Conservation (phyloP, 2,113 vertebrate species). For the Gallinago jamesoni region DNA sequence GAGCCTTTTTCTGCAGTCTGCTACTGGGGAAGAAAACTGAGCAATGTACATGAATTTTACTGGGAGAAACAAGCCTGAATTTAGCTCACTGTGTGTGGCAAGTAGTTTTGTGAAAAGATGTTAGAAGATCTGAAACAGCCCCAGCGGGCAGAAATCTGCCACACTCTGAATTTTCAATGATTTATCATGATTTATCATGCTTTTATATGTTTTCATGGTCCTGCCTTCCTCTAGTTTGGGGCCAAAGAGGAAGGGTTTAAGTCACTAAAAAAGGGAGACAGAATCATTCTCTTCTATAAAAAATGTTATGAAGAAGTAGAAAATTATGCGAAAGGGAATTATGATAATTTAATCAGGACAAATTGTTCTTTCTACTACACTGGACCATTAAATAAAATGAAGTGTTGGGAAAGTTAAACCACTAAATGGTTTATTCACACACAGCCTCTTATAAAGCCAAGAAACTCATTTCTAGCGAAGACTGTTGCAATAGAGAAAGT, state of each 20-base stretch:
- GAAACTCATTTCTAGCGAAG: not conserved
- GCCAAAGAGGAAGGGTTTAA: not conserved
- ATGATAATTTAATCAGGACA: not conserved
- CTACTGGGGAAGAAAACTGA: not conserved
- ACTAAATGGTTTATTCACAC: not conserved
- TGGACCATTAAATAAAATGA: not conserved
- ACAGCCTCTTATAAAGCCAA: not conserved
- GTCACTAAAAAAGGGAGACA: not conserved
- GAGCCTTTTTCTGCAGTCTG: not conserved
- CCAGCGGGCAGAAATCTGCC: not conserved
- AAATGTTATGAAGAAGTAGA: not conserved
- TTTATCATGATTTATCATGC: not conserved
- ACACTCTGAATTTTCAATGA: not conserved
- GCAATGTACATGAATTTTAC: not conserved
- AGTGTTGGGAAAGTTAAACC: not conserved
- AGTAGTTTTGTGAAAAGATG: not conserved
- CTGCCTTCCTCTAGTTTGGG: fast-evolving
- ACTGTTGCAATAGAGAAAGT: not conserved
- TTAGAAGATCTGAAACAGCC: not conserved
- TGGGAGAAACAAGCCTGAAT: not conserved
- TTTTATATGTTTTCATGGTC: not conserved
- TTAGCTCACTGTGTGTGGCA: not conserved
- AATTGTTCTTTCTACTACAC: not conserved
- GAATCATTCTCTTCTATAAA: not conserved
- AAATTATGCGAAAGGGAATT: not conserved